Percentiles rank a stretch among this genome's conserved stretches.
phyloP scores from a whole-genome alignment of 2,888 invertebrate species.

The Cantharis rustica region DNA sequence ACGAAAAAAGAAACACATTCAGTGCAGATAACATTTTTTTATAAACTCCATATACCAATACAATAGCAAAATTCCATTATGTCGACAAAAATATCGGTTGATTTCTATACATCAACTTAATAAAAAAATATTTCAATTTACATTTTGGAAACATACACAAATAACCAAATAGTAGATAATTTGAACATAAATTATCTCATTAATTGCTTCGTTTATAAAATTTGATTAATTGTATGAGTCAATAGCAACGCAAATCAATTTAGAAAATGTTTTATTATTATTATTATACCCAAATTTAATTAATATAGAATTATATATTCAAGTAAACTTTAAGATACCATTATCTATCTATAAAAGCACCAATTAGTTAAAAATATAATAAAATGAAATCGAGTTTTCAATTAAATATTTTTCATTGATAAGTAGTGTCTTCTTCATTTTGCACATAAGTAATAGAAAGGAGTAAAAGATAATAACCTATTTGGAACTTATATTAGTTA shows the following conservation, averaged over 20 bases:
- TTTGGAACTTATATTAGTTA: background rate
- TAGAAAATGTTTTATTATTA: background rate
- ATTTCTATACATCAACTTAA: background rate
- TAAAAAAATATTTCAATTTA: background rate
- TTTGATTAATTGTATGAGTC: background rate
- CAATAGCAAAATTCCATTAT: background rate
- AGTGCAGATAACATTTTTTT: background rate
- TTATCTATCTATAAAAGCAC: background rate
- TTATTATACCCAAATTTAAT: background rate
- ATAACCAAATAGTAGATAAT: background rate
- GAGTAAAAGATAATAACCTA: background rate
- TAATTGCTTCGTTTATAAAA: background rate
- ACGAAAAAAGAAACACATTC: slow-evolving; percentile 1
- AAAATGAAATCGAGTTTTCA: background rate
- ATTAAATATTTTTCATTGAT: background rate
- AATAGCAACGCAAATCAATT: background rate
- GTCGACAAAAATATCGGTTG: background rate
- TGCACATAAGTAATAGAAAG: background rate
- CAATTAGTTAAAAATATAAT: background rate
- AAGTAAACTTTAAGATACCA: background rate
- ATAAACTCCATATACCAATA: background rate
- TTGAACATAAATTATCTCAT: background rate
- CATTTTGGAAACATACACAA: background rate
- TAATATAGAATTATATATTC: background rate
- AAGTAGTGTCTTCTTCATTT: background rate